A percentile compares a stretch with the other conserved stretches of the same genome.
Evolutionary conservation across 2,113 vertebrate species (phyloP).

Genomic region (Oryzias melastigma): DNA sequence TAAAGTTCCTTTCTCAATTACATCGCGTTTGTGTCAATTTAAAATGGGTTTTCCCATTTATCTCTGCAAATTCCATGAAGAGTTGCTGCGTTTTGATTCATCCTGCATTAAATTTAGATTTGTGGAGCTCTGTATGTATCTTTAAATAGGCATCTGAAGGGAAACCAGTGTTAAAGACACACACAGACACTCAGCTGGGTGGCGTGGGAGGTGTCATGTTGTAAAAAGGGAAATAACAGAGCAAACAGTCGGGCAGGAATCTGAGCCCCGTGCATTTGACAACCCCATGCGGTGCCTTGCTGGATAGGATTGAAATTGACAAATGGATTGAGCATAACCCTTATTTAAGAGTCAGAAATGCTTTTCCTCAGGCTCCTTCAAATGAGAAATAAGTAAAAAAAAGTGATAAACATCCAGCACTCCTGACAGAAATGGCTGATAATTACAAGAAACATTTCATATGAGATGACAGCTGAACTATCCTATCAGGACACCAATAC

Average conservation of each 20-base stretch:
- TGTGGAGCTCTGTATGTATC: background rate
- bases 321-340: background rate
- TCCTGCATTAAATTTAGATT: slow-evolving; percentile 1
- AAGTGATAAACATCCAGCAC: background rate
- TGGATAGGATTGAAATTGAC: background rate
- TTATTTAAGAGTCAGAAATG: background rate
- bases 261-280: background rate
- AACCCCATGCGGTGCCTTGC: background rate
- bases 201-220: background rate
- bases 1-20: too few species aligned
- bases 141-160: background rate
- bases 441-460: background rate
- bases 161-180: background rate
- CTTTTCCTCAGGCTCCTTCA: background rate
- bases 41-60: background rate
- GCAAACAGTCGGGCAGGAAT: background rate
- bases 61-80: background rate
- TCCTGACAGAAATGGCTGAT: background rate
- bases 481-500: background rate
- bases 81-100: background rate
- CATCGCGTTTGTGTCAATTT: background rate
- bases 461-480: background rate
- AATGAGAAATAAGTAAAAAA: background rate
- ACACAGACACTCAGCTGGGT: background rate
- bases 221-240: slow-evolving; percentile 2